Conservation (phyloP, 92 coral and sea anemone species). For the Zoanthus sociatus region DNA sequence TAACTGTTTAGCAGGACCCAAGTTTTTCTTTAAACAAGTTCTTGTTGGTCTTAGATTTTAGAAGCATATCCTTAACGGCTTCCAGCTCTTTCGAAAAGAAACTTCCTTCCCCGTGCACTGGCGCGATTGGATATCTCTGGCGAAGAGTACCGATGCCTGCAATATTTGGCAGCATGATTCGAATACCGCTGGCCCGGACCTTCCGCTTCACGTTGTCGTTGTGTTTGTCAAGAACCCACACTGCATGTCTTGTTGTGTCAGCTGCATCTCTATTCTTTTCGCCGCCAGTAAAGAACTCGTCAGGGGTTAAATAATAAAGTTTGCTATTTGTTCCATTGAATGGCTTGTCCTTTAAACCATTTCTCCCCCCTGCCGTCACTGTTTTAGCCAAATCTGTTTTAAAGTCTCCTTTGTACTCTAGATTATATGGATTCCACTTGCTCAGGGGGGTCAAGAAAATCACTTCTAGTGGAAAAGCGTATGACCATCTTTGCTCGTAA, state of each 20-base stretch:
- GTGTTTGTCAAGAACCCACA: conserved; percentile 59
- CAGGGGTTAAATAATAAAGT: conserved; percentile 58
- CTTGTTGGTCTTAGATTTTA: conserved; percentile 31
- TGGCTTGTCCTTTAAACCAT: conserved; percentile 41
- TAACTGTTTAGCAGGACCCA: not conserved
- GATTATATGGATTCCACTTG: conserved; percentile 31
- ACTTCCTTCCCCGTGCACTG: conserved; percentile 37
- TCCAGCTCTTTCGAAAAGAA: conserved; percentile 35
- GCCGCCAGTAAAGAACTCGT: conserved; percentile 53
- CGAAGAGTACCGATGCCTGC: conserved; percentile 45
- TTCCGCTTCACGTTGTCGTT: not conserved
- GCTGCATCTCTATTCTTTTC: conserved; percentile 55
- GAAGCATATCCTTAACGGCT: conserved; percentile 24
- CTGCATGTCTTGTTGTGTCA: conserved; percentile 58
- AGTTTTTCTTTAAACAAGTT: conserved; percentile 28
- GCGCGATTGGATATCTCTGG: conserved; percentile 50
- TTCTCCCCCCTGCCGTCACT: conserved; percentile 26
- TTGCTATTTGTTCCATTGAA: conserved; percentile 61
- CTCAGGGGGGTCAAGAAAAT: conserved; percentile 46
- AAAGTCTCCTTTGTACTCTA: conserved; percentile 18
- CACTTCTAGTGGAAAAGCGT: conserved; percentile 43
- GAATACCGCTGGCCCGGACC: conserved; percentile 53
- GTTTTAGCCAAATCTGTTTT: not conserved
- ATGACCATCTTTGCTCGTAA: conserved; percentile 57
- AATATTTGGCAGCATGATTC: conserved; percentile 43